Evolutionary conservation across 2,113 vertebrate species (phyloP).

Genomic region (Ploceus nigricollis): DNA sequence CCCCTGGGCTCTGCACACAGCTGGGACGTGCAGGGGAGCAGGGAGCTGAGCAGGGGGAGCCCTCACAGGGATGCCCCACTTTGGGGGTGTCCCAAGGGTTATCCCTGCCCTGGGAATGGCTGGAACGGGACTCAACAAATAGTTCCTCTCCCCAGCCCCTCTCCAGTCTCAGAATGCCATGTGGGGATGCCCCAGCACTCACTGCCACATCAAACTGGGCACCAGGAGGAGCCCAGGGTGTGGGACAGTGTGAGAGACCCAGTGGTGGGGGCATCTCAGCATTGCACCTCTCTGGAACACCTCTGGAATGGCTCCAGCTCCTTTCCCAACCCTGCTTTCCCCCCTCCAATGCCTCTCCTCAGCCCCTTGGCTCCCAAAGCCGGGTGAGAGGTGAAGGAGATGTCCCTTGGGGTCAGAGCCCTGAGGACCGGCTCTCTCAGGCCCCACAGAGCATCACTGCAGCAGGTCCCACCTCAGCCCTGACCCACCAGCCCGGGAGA

Average conservation of each 20-base stretch:
- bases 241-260: accelerated
- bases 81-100: accelerated
- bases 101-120: neutral
- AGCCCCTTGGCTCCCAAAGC: neutral
- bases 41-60: neutral
- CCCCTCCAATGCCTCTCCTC: accelerated
- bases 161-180: accelerated
- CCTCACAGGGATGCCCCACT: neutral
- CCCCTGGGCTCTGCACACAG: accelerated
- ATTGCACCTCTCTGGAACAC: neutral
- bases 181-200: neutral
- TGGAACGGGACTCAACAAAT: neutral
- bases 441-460: neutral
- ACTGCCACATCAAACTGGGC: accelerated
- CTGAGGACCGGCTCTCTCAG: accelerated
- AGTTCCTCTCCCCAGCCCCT: too few species aligned
- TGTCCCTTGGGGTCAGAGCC: neutral
- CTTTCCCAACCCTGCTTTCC: neutral
- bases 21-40: neutral
- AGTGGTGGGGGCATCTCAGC: neutral
- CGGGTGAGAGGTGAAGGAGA: neutral
- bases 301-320: neutral
- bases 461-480: neutral
- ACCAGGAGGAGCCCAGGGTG: neutral
- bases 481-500: neutral